Base-by-base conservation (phyloP, 2,113 vertebrate genomes). In the Indicator maculatus region DNA sequence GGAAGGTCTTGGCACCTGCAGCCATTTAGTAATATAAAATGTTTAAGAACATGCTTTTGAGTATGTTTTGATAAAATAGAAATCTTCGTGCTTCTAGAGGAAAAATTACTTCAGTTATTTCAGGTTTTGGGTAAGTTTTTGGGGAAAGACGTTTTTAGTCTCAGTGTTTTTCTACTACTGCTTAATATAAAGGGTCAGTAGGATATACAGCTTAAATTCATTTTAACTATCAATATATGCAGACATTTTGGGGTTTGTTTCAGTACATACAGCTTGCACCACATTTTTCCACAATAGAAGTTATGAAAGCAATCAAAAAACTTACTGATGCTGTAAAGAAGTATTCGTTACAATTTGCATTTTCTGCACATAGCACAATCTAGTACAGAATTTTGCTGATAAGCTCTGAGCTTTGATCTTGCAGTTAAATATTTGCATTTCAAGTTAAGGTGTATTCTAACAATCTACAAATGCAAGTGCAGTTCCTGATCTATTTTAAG, bases 381-480 rank as follows among this genome's bases (percentile, higher is more conserved):
- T 50, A 50, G 33, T 36, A 81, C 61, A 44, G 38, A 21, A 31
- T 80, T 56, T 64, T 47, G 50, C 38, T 91, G 64, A 28, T 30
- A 59, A 78, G 13, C 44, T 12, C 24, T 50, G n/a, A 70, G n/a
- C 72, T 88, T 95, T 89, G 69, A 59, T 36, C 78, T 66, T 58
- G 53, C 30, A n/a, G 65, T 77, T 88, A 74, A 95, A 71, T 95
- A 88, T 83, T 93, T 95, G 61, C 69, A 36, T 71, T 91, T 44
- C 30, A 71, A 67, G 82, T 66, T 83, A 74, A 83, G 50, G 59
- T 85, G 38, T 88, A 13, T 72, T 64, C 53, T 88, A 70, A 56
- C 64, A 65, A 47, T 89, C 52, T 74, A n/a, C 52, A 89, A 91
- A 77, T 64, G 36, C 15, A 53, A 11, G 47, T 67, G 3, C 65